Evolutionary conservation across 23 tunicate species (phyloP), one percentile per base, ranked within the genome.

Genomic region (Clavelina lepadiformis): DNA sequence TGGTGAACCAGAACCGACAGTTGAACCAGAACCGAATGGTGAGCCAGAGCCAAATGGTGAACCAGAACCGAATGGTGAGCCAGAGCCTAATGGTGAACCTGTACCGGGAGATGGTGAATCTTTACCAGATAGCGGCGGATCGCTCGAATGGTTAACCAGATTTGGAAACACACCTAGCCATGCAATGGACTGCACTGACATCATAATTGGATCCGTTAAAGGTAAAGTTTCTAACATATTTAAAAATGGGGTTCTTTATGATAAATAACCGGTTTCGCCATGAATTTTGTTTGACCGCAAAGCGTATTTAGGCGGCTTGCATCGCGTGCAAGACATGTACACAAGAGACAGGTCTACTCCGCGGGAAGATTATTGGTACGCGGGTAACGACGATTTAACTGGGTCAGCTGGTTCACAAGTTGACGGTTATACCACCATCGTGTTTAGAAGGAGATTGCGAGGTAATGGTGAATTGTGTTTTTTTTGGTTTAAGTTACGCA

Each of bases 331-430:
- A 37, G 95, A 86, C 65, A 77, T 71, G 74, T 86, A 78, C 80
- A 86, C 95, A n/a, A 51, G 85, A 8, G 95, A 86, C 36, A 51
- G 95, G 46, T 86, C 95, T 13, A 78, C 95, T 19, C 95, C 95
- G 2, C 44, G 76, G 26, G 47, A 76, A 4, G 95, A 86, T 44
- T 18, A 25, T 28, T 78, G 55, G 65, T 86, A 73, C 50, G 72
- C 73, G 1, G 95, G 95, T 21, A 41, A 29, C 1, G 95, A 86
- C 49, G 80, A 72, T 56, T 31, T 86, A 3, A 86, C 95, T 34
- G 95, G 86, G 0, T 71, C 95, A 6, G 95, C 85, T 7, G 95
- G 86, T 4, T 72, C 85, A 5, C 74, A 65, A 38, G 73, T 78
- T 33, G 95, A 86, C 35, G 95, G 95, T 0, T 31, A 77, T 33